Evolutionary conservation across 2,888 invertebrate species (phyloP), one percentile per base, ranked within the genome.

Genomic region (Brachypterus glaber): DNA sequence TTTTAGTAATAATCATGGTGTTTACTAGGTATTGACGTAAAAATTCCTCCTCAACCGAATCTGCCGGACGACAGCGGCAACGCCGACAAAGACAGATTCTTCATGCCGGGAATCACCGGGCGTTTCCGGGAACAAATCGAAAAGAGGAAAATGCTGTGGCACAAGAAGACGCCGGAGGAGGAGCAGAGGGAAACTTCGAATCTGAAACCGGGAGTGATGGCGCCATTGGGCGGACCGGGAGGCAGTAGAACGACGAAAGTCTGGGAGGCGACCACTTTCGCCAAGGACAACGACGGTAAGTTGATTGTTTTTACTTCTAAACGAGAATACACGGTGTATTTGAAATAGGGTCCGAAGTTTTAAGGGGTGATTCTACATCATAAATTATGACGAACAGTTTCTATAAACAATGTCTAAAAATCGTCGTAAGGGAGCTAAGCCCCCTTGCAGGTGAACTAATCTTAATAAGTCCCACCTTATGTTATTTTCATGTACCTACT

Each of bases 71-170:
- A 72, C 76, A 21, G 76, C 79, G 13, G 76, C 83, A 30, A 80
- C 81, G 58, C 77, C 84, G 21, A 8, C 2, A 42, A 47, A 5
- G 48, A 57, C 33, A 47, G 60, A 34, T 62, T 63, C 41, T 62
- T 60, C 43, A 58, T 63, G 55, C 63, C 66, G 1, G 64, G 66
- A 2, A 61, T 64, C 16, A 63, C 63, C 26, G 77, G 81, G 44
- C 85, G 86, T 57, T 86, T 91, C 59, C 79, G 88, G 4, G 85
- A 91, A 51, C 89, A 87, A 65, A 80, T 92, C 45, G 88, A 93
- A 59, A 91, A 93, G 62, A 74, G 93, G 35, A 93, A 93, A 67
- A 69, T 92, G 35, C 68, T 96, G 13, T 96, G 96, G 93, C 79
- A 84, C 2, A 80, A 82, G 54, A 87, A 86, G 65, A 79, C 71